A percentile compares a stretch with the other conserved stretches of the same genome.
phyloP scores from a whole-genome alignment of 2,113 vertebrate genomes.

The Montifringilla adamsi region DNA sequence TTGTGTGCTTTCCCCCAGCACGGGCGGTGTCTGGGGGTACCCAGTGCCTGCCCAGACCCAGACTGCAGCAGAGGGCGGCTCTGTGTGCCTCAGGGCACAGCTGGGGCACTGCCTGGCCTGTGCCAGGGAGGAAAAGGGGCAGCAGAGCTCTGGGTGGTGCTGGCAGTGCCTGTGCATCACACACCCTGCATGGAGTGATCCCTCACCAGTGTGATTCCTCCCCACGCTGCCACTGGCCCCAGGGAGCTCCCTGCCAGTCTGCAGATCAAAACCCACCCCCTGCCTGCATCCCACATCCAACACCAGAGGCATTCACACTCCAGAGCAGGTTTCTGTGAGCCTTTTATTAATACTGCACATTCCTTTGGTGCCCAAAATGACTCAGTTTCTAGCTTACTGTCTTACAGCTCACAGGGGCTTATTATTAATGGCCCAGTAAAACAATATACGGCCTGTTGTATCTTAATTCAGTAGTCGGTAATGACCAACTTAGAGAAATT shows the following conservation, averaged over 20 bases:
- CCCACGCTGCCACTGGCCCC: not conserved
- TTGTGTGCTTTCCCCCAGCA: not conserved
- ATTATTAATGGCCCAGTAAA: constrained; percentile 71
- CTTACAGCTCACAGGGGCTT: constrained; percentile 31
- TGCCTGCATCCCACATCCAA: not conserved
- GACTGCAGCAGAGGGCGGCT: not conserved
- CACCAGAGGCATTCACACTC: not conserved
- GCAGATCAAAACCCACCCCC: not conserved
- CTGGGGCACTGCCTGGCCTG: not conserved
- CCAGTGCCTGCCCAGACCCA: not conserved
- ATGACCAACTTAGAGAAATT: constrained; percentile 54
- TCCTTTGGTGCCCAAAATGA: constrained; percentile 54
- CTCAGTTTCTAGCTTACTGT: constrained; percentile 26
- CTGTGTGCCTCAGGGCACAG: not conserved
- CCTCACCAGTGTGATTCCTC: rapidly evolving
- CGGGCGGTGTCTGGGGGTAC: not conserved
- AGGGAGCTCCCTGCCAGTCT: not conserved
- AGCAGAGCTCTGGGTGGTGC: not conserved
- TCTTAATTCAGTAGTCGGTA: constrained; percentile 61
- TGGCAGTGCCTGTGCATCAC: not conserved
- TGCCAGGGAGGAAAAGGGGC: not conserved
- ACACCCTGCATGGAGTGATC: rapidly evolving
- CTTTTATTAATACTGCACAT: constrained; percentile 25
- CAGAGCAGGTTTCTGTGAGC: not conserved
- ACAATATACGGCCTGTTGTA: constrained; percentile 64